Conservation (phyloP, 2,113 vertebrate species). For the Crocuta crocuta region DNA sequence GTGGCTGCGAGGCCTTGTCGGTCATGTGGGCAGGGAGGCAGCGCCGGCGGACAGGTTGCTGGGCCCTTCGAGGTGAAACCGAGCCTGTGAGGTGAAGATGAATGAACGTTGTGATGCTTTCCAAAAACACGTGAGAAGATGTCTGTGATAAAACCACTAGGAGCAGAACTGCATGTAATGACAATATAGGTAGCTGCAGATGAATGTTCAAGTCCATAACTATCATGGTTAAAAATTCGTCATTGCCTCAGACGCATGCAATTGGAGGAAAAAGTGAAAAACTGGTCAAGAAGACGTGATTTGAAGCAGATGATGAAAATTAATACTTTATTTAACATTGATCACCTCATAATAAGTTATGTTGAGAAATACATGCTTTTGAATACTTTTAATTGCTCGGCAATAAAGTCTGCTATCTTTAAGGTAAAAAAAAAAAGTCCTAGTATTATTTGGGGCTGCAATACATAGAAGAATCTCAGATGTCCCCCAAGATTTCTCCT, state of each 20-base stretch:
- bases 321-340: slow-evolving; percentile 16
- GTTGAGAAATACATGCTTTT: neutral
- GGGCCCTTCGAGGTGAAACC: slow-evolving; percentile 48
- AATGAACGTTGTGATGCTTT: neutral
- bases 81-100: slow-evolving; percentile 38
- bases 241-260: neutral
- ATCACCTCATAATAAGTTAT: slow-evolving; percentile 37
- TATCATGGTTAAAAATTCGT: neutral
- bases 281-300: slow-evolving; percentile 58
- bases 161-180: neutral
- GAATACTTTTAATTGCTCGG: neutral
- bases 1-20: too few relatives aligned
- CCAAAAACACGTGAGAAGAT: neutral
- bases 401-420: slow-evolving; percentile 52
- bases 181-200: slow-evolving; percentile 12
- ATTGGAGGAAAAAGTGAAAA: slow-evolving; percentile 27
- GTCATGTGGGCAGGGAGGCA: too few relatives aligned
- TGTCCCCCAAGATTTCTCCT: neutral
- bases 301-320: slow-evolving; percentile 44
- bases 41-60: too few relatives aligned
- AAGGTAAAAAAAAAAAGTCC: neutral
- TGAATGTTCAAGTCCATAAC: neutral
- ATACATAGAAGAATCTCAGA: neutral
- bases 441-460: neutral
- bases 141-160: neutral